phyloP scores from a whole-genome alignment of 2,797 vertebrate genomes.

The Sebastes taczanowskii region DNA sequence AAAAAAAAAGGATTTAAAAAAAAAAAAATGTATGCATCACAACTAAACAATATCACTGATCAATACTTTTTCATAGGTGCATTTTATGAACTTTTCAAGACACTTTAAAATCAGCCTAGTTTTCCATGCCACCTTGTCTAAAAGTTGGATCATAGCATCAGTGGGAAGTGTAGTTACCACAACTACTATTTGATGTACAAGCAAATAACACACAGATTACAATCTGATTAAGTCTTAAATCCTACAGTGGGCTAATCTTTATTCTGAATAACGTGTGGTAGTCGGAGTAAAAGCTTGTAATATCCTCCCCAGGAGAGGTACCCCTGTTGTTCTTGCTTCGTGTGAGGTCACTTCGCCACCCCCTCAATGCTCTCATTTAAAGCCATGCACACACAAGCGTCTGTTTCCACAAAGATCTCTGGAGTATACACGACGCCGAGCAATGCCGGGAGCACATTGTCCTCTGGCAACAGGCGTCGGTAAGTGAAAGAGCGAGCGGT shows the following conservation, averaged over 20 bases:
- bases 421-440: constrained; percentile 22
- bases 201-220: constrained; percentile 11
- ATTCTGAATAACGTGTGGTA: constrained; percentile 11
- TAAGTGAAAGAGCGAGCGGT: constrained; percentile 44
- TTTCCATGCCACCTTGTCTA: background rate
- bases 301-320: constrained; percentile 21
- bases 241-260: constrained; percentile 16
- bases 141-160: background rate
- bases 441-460: constrained; percentile 31
- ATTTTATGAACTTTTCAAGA: background rate
- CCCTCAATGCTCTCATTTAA: constrained; percentile 42
- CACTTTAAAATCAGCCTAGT: background rate
- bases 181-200: constrained; percentile 7
- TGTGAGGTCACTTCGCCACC: constrained; percentile 43
- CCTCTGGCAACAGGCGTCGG: constrained; percentile 35
- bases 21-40: background rate
- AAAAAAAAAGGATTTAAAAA: background rate
- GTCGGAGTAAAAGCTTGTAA: constrained; percentile 32
- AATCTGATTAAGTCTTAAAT: constrained; percentile 25
- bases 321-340: constrained; percentile 32
- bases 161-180: background rate
- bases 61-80: background rate
- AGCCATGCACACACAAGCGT: background rate
- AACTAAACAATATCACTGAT: background rate
- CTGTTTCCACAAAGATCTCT: constrained; percentile 33